Conservation (phyloP, 2,888 invertebrate genomes). For the Drosophila differens region DNA sequence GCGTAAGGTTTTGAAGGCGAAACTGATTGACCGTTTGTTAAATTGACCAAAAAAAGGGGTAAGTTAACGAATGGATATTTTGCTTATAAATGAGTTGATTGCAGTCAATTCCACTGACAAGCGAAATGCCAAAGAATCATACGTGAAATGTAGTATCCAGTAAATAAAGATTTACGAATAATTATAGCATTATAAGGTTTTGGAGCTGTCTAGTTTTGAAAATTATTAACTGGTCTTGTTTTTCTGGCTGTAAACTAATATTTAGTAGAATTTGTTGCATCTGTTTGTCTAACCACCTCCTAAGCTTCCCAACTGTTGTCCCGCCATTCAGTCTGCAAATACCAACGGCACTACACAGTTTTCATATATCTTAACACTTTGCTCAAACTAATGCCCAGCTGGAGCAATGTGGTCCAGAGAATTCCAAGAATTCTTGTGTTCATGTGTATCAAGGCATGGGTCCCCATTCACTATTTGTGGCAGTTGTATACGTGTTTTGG, state of each 20-base stretch:
- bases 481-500: slow-evolving; percentile 29
- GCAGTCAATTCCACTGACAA: background rate
- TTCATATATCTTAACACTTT: slow-evolving; percentile 13
- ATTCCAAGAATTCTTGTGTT: slow-evolving; percentile 66
- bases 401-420: slow-evolving; percentile 21
- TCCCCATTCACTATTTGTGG: slow-evolving; percentile 35
- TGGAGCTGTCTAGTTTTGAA: background rate
- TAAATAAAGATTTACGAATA: background rate
- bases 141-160: background rate
- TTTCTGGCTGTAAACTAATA: background rate
- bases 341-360: slow-evolving; percentile 35
- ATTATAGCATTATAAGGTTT: background rate
- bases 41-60: background rate
- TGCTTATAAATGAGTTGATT: background rate
- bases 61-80: background rate
- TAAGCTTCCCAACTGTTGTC: background rate
- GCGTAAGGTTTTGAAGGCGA: slow-evolving; percentile 3
- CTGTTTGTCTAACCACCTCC: background rate
- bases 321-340: slow-evolving; percentile 49
- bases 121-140: background rate
- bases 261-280: background rate
- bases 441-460: slow-evolving; percentile 47
- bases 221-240: background rate
- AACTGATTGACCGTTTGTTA: slow-evolving; percentile 5
- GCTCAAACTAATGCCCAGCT: slow-evolving; percentile 9